Base-by-base conservation (phyloP, 2,113 vertebrate species). In the Lepus americanus region DNA sequence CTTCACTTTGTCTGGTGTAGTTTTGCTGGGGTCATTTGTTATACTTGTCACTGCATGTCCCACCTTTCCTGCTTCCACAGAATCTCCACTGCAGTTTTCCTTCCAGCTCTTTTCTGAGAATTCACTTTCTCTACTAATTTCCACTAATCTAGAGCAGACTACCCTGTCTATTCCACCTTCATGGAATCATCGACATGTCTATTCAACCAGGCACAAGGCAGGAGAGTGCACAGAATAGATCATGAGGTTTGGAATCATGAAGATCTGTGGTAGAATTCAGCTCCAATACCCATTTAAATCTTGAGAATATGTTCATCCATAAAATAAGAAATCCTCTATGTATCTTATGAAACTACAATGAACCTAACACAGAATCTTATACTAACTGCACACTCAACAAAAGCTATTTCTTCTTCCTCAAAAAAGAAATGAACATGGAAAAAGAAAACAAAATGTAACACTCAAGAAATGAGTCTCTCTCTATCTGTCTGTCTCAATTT, bases 401-500 rank as follows among this genome's bases (percentile, higher is more conserved):
- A 83, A 59, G 11, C 49, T 76, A 87, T 78, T 79, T 93, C 51
- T 23, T n/a, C 49, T 85, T 76, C 59, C n/a, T 36, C 85, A 64
- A 72, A 29, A 59, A 11, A 85, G n/a, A 85, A 77, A 59, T 72
- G 2, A 83, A 77, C 3, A 59, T 19, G 96, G 83, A 12, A 39
- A 85, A 77, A 95, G 92, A 23, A 4, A 89, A 23, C 25, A 74
- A 61, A 89, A 89, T 89, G 69, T 94, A 96, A 63, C 0, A 13
- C 49, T 97, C 73, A 94, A 92, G 49, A 97, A 97, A 74, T 89
- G 20, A 87, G 3, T 90, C 33, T 44, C 19, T 92, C 39, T 93
- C 88, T 96, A 89, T 96, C 97, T 83, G 49, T 55, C 44, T 83
- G 20, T 76, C 55, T 89, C 20, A 29, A 89, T 83, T 97, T 93